Percentiles rank a stretch among this genome's conserved stretches.
Conservation (phyloP, 2,113 vertebrate species). For the Morphnarchus princeps region DNA sequence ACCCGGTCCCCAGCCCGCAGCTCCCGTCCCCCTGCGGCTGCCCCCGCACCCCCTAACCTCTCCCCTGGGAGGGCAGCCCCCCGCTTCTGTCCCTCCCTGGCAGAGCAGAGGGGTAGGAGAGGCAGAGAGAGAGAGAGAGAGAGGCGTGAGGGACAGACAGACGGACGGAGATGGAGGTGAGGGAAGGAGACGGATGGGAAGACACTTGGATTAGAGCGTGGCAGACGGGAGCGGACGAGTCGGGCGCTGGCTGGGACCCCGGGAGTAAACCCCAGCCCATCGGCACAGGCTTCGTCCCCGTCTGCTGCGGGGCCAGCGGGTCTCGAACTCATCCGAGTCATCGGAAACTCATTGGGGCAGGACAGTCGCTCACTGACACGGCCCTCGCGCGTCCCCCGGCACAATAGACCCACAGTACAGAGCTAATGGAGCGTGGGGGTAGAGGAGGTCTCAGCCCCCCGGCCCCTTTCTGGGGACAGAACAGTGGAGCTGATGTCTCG, state of each 20-base stretch:
- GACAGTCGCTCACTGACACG: not conserved
- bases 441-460: not conserved
- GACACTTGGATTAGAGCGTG: not conserved
- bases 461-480: not conserved
- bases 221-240: not conserved
- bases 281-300: not conserved
- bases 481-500: not conserved
- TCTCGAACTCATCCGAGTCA: not conserved
- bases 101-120: slow-evolving; percentile 34
- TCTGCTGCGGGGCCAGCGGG: not conserved
- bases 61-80: not conserved
- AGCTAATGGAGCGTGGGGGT: not conserved
- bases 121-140: slow-evolving; percentile 31
- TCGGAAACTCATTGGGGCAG: rapidly evolving
- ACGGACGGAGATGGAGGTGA: not conserved
- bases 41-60: not conserved
- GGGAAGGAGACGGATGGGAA: slow-evolving; percentile 14
- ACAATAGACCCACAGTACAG: not conserved
- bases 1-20: not conserved
- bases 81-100: not conserved
- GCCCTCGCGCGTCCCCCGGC: not conserved
- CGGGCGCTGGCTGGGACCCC: not conserved
- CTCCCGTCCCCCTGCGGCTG: not conserved
- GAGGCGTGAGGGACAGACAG: not conserved
- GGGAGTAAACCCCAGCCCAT: not conserved